These are phyloP conservation scores for Spongia lamella DNA, from an alignment of 37 sponge, comb jelly and placozoan genomes.

Conservation along the genomic window DNA sequence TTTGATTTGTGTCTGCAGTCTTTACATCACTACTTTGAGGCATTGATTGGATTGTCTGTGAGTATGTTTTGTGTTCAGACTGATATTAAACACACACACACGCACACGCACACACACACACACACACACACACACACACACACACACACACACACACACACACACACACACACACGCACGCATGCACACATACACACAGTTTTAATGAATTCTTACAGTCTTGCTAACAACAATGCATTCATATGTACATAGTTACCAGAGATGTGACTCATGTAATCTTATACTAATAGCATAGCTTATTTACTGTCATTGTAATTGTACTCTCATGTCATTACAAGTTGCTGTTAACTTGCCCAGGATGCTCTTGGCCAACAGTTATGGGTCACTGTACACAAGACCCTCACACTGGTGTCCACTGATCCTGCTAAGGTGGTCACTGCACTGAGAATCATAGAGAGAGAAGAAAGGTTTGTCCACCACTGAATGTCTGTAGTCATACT, in stretches of 20 bases:
- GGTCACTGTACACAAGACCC: slow-evolving; percentile 31
- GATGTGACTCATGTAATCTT: no score
- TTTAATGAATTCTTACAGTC: no score
- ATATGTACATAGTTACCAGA: no score
- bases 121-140: not conserved
- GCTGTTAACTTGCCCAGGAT: slow-evolving; percentile 21
- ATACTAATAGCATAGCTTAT: no score
- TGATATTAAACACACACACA: no score
- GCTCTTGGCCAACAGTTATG: slow-evolving; percentile 70
- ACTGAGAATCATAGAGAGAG: slow-evolving; percentile 84
- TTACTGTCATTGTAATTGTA: not conserved
- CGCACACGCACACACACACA: not conserved
- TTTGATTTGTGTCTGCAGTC: slow-evolving; percentile 38
- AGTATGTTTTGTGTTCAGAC: no score
- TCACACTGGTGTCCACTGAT: slow-evolving; percentile 18
- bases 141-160: not conserved
- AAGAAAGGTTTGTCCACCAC: slow-evolving; percentile 65
- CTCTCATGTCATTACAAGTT: no score
- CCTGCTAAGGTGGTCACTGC: slow-evolving; percentile 81
- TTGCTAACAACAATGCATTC: no score
- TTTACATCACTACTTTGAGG: slow-evolving; percentile 80
- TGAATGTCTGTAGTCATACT: no score
- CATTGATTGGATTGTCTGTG: slow-evolving; percentile 61
- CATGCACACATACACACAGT: not conserved
- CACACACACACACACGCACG: not conserved